These are phyloP conservation scores for Heteromyza rotundicornis DNA, from an alignment of 2,888 invertebrate species.

Conservation along the genomic window DNA sequence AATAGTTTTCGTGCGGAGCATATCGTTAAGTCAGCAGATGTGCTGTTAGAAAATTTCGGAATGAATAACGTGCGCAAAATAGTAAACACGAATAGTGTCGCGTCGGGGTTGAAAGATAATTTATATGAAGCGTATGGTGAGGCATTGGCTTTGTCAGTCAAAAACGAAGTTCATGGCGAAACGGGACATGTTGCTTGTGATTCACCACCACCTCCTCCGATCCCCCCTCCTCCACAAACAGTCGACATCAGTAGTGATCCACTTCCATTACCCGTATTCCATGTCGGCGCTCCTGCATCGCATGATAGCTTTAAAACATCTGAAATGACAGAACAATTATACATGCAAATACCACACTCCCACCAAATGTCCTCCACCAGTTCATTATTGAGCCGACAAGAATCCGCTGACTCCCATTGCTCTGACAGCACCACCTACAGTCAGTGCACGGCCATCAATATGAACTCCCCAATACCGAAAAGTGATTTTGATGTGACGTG, in stretches of 20 bases:
- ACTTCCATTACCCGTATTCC: constrained; percentile 12
- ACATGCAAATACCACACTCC: neutral
- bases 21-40: constrained; percentile 29
- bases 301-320: neutral
- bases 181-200: too few relatives aligned
- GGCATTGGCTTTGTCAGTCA: neutral
- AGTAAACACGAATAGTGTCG: constrained; percentile 44
- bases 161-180: too few relatives aligned
- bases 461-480: constrained; percentile 45
- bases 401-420: constrained; percentile 69
- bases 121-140: neutral
- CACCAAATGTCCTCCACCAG: constrained; percentile 8
- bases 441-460: constrained; percentile 70
- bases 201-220: constrained; percentile 35
- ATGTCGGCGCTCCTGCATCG: constrained; percentile 1
- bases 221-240: constrained; percentile 37
- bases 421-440: constrained; percentile 71
- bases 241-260: constrained; percentile 1
- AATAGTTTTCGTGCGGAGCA: constrained; percentile 36
- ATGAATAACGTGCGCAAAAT: constrained; percentile 61
- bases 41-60: constrained; percentile 32
- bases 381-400: constrained; percentile 63
- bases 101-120: neutral
- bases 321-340: constrained; percentile 7
- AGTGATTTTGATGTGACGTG: constrained; percentile 33